Conservation (phyloP, 2,113 vertebrate species). For the Turnix velox region DNA sequence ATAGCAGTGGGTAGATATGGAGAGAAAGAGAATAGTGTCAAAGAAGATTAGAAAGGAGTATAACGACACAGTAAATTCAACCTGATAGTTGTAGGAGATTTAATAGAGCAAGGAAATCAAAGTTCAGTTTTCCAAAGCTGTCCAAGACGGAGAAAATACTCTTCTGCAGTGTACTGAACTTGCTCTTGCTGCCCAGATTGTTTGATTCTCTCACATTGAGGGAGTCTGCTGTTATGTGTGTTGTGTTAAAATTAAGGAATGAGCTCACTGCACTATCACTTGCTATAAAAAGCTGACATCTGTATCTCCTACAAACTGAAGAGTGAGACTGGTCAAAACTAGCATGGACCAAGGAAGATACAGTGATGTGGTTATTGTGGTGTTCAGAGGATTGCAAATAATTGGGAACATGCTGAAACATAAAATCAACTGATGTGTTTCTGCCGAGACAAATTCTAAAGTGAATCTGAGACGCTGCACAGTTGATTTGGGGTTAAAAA, state of each 20-base stretch:
- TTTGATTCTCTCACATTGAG: rapidly evolving
- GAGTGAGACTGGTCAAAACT: background rate
- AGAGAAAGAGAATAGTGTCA: constrained; percentile 12
- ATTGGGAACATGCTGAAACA: background rate
- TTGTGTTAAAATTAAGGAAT: background rate
- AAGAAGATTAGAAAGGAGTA: background rate
- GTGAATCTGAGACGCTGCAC: background rate
- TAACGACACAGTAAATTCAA: background rate
- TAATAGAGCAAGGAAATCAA: constrained; percentile 10
- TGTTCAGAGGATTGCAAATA: background rate
- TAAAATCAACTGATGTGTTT: background rate
- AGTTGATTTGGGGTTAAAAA: background rate
- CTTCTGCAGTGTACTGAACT: background rate
- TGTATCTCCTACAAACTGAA: background rate
- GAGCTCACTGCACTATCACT: background rate
- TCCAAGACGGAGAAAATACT: background rate
- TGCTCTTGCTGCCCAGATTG: background rate
- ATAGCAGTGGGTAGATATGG: background rate
- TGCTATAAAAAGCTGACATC: background rate
- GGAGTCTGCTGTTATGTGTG: background rate
- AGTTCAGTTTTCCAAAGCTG: background rate
- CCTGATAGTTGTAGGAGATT: constrained; percentile 8
- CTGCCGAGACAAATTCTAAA: background rate
- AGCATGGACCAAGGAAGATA: background rate
- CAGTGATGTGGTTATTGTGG: background rate